Evolutionary conservation across 2,113 vertebrate species (phyloP).

Genomic region (Burhinus bistriatus): DNA sequence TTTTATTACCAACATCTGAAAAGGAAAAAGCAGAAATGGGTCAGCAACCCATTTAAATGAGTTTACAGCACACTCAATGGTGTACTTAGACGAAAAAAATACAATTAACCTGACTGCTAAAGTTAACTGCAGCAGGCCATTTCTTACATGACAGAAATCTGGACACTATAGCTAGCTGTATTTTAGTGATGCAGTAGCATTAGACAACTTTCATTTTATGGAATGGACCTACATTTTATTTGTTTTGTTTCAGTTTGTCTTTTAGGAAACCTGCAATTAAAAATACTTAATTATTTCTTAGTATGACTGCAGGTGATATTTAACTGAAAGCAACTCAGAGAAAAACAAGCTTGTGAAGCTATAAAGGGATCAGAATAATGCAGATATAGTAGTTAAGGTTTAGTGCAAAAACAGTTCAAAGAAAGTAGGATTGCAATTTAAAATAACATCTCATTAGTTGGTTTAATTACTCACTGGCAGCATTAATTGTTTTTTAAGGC

Average conservation of each 20-base stretch:
- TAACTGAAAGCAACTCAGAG: conserved; percentile 17
- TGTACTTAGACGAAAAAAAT: conserved; percentile 17
- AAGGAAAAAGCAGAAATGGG: not conserved
- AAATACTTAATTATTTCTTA: conserved; percentile 49
- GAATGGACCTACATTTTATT: not conserved
- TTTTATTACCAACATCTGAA: not conserved
- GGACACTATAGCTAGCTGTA: not conserved
- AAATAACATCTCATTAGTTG: conserved; percentile 74
- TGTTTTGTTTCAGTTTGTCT: not conserved
- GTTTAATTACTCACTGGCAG: conserved; percentile 71
- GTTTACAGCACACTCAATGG: not conserved
- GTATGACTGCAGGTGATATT: conserved; percentile 4
- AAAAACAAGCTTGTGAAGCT: conserved; percentile 3
- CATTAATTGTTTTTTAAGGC: conserved; percentile 70
- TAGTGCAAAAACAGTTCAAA: conserved; percentile 47
- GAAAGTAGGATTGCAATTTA: conserved; percentile 64
- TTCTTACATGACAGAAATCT: not conserved
- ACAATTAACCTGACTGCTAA: not conserved
- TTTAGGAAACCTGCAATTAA: conserved; percentile 25
- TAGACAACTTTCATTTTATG: not conserved
- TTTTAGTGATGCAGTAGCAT: not conserved
- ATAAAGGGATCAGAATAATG: conserved; percentile 30
- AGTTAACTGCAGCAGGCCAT: not conserved
- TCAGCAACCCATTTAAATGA: conserved; percentile 30
- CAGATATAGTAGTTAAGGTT: conserved; percentile 26